Conservation (phyloP, 2,797 vertebrate genomes). For the Spondyliosoma cantharus region DNA sequence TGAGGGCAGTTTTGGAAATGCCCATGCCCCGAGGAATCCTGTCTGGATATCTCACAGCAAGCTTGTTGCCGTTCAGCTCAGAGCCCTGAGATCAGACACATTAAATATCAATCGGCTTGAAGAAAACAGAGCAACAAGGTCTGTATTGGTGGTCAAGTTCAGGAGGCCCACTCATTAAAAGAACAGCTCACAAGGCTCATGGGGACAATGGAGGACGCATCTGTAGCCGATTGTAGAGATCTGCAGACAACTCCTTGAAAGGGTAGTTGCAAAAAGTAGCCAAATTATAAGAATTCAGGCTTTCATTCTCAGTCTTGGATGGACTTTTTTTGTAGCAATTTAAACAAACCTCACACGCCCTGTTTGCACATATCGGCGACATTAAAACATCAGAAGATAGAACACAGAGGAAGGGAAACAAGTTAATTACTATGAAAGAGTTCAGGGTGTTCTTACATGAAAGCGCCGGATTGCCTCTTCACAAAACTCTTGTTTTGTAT, state of each 20-base stretch:
- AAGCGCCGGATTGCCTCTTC: slow-evolving; percentile 80
- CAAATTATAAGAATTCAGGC: not conserved
- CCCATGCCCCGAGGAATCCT: slow-evolving; percentile 78
- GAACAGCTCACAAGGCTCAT: not conserved
- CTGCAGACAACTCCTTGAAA: not conserved
- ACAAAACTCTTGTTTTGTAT: slow-evolving; percentile 76
- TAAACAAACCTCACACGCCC: not conserved
- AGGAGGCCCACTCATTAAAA: not conserved
- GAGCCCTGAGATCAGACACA: slow-evolving; percentile 67
- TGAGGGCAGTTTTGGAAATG: slow-evolving; percentile 77
- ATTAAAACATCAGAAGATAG: not conserved
- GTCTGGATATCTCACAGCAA: slow-evolving; percentile 82
- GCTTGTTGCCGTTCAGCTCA: slow-evolving; percentile 59
- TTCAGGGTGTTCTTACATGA: slow-evolving; percentile 75
- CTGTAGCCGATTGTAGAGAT: not conserved
- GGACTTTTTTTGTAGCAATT: no score
- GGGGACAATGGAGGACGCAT: not conserved
- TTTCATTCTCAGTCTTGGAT: not conserved
- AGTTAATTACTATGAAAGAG: not conserved
- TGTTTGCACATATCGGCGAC: not conserved
- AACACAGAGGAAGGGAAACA: not conserved
- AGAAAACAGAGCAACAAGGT: not conserved
- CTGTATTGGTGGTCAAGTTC: not conserved
- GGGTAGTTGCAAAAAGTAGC: not conserved
- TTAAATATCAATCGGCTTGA: not conserved